These are phyloP conservation scores for Lophochroa leadbeateri DNA, from an alignment of 2,113 vertebrate species.

Conservation along the genomic window DNA sequence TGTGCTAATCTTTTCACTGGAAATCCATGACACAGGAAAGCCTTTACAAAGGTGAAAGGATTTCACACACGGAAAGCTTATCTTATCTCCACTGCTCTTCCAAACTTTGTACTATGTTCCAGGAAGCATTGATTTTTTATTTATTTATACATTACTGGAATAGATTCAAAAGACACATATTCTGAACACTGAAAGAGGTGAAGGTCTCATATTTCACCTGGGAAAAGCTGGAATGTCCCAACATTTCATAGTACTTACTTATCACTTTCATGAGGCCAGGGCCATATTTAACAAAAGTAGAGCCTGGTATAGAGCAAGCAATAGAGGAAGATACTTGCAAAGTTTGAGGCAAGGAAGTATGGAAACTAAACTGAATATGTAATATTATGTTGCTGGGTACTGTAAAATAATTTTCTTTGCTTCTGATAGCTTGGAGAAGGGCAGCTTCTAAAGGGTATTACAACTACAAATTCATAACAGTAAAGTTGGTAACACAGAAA, in stretches of 20 bases:
- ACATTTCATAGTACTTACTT: slow-evolving; percentile 44
- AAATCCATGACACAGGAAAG: slow-evolving; percentile 16
- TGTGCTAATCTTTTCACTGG: slow-evolving; percentile 38
- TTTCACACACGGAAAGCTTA: slow-evolving; percentile 59
- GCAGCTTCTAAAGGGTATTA: not conserved
- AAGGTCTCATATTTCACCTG: slow-evolving; percentile 37
- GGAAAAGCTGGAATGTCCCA: slow-evolving; percentile 32
- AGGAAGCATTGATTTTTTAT: slow-evolving; percentile 54
- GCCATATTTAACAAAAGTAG: not conserved
- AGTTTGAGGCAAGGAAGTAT: not conserved
- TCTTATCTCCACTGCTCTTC: slow-evolving; percentile 56
- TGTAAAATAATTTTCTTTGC: not conserved
- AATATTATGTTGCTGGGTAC: not conserved
- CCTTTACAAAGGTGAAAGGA: slow-evolving; percentile 25
- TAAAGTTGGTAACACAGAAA: not conserved
- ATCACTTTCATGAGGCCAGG: not conserved
- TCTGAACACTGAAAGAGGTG: slow-evolving; percentile 21
- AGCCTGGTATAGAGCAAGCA: not conserved
- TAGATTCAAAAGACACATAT: slow-evolving; percentile 24
- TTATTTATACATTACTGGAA: slow-evolving; percentile 63
- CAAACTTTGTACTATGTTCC: slow-evolving; percentile 67
- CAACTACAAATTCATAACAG: not conserved
- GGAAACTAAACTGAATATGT: not conserved
- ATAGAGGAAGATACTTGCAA: not conserved
- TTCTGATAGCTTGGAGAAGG: not conserved